phyloP scores from a whole-genome alignment of 2,797 vertebrate genomes.

The Salarias fasciatus region DNA sequence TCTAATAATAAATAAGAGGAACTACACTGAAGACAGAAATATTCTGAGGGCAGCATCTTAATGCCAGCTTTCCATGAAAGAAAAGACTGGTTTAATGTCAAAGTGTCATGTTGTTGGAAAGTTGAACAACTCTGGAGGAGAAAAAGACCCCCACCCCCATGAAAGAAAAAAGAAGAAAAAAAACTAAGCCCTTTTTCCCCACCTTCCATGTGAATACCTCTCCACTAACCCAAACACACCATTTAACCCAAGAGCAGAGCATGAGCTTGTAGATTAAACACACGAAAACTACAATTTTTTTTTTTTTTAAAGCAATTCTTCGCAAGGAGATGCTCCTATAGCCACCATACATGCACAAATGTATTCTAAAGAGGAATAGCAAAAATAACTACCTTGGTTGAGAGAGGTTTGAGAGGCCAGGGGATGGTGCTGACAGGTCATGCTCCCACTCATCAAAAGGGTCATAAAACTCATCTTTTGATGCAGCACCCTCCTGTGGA shows the following conservation, averaged over 20 bases:
- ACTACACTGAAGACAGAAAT: constrained; percentile 45
- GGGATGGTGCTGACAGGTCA: constrained; percentile 85
- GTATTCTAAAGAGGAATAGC: constrained; percentile 13
- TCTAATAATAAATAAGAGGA: constrained; percentile 53
- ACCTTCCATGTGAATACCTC: constrained; percentile 3
- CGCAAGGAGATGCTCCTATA: no score
- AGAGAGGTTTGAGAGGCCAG: constrained; percentile 85
- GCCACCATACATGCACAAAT: not conserved
- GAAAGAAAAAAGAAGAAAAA: no score
- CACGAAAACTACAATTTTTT: no score
- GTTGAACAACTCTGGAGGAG: constrained; percentile 42
- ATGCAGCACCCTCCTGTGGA: constrained; percentile 82
- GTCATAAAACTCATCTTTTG: constrained; percentile 91
- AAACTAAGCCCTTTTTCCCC: constrained; percentile 16
- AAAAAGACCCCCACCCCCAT: constrained; percentile 43
- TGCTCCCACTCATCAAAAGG: constrained; percentile 96
- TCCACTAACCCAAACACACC: no score
- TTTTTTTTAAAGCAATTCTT: no score
- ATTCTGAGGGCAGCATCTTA: constrained; percentile 32
- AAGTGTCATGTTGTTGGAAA: constrained; percentile 56
- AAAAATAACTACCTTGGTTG: constrained; percentile 87
- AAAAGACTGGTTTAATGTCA: constrained; percentile 40
- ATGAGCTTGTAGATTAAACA: no score
- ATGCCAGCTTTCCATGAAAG: constrained; percentile 26
- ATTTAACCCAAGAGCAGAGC: no score